These are phyloP conservation scores for Ligdia adustata DNA, from an alignment of 2,888 invertebrate species.

Conservation along the genomic window DNA sequence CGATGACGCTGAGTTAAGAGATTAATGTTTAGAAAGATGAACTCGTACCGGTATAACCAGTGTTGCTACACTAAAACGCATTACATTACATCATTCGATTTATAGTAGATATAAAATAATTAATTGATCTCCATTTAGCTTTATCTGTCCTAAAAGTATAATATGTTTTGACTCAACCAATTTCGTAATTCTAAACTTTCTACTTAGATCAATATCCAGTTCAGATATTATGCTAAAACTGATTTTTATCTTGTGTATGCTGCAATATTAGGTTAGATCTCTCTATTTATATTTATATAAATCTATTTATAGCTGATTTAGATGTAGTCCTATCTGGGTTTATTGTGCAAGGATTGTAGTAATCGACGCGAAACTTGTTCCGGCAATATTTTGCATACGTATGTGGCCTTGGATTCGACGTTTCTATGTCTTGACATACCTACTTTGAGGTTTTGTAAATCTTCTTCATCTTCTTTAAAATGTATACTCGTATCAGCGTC, in stretches of 20 bases:
- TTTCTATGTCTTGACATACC: no score
- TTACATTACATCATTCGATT: no score
- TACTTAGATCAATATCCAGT: slow-evolving; percentile 2
- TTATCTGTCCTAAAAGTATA: not conserved
- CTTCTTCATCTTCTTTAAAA: no score
- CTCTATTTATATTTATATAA: no score
- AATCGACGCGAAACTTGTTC: slow-evolving; percentile 7
- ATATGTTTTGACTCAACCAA: not conserved
- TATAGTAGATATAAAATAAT: no score
- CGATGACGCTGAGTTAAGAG: no score
- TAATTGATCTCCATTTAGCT: no score
- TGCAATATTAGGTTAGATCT: slow-evolving; percentile 1
- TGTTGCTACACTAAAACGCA: no score
- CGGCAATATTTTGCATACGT: slow-evolving; percentile 7
- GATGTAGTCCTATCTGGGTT: slow-evolving; percentile 1
- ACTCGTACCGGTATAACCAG: no score
- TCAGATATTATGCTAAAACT: slow-evolving; percentile 5
- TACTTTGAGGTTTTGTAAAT: no score
- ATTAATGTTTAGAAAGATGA: no score
- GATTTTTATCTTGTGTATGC: slow-evolving; percentile 10
- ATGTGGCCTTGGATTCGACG: slow-evolving; percentile 6
- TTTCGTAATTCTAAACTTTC: slow-evolving; percentile 13
- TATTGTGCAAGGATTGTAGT: slow-evolving; percentile 11
- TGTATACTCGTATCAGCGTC: no score
- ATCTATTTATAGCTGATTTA: slow-evolving; percentile 14